Evolutionary conservation across 1,140 invertebrate genomes (phyloP).

Genomic region (Pentalonia nigronervosa): DNA sequence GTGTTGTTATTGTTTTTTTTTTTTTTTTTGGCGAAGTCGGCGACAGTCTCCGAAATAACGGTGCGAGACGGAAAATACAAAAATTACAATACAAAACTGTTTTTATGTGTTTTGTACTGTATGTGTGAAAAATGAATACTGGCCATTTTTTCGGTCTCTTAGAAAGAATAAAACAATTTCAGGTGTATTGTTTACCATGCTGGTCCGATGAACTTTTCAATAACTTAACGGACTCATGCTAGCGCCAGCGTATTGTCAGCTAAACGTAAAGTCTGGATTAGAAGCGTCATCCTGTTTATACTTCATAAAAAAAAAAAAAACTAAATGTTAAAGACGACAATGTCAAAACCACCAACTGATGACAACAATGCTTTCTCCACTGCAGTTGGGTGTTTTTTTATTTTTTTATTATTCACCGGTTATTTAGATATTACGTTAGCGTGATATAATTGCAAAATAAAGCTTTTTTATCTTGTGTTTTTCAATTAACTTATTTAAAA

Average conservation of each 20-base stretch:
- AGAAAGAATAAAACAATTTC: slow-evolving; percentile 17
- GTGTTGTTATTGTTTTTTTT: too few relatives aligned
- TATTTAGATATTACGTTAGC: not conserved
- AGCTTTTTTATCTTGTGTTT: not conserved
- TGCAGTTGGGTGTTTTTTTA: not conserved
- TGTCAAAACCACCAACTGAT: not conserved
- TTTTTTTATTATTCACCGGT: not conserved
- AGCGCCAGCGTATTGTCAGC: not conserved
- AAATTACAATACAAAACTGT: slow-evolving; percentile 8
- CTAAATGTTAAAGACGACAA: not conserved
- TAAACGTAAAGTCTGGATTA: not conserved
- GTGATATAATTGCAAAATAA: not conserved
- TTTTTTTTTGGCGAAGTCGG: too few relatives aligned
- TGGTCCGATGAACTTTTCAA: slow-evolving; percentile 1
- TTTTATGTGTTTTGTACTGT: not conserved
- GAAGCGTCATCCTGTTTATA: not conserved
- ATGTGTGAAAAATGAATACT: slow-evolving; percentile 21
- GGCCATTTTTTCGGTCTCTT: not conserved
- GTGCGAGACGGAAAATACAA: slow-evolving; percentile 12
- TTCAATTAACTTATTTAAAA: not conserved
- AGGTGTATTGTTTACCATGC: slow-evolving; percentile 26
- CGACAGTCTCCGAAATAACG: not conserved
- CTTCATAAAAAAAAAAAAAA: not conserved
- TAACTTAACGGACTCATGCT: not conserved
- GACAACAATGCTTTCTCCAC: not conserved